Evolutionary conservation across 2,797 vertebrate genomes (phyloP).

Genomic region (Bradypus variegatus): DNA sequence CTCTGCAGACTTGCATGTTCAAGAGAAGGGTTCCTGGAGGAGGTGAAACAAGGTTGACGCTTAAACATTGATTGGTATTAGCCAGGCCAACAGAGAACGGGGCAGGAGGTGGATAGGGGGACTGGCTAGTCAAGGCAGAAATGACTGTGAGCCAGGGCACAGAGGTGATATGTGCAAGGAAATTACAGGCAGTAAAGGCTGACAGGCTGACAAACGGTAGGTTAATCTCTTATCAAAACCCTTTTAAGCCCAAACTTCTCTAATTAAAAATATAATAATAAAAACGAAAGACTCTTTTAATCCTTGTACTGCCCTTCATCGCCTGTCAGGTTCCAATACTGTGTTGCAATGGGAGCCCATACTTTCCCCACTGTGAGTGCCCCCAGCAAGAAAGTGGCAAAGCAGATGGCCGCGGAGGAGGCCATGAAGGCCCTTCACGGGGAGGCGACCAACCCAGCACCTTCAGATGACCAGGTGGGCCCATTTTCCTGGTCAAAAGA

Average conservation of each 20-base stretch:
- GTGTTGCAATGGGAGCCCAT: conserved; percentile 87
- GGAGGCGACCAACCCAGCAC: conserved; percentile 58
- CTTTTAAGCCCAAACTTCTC: background rate
- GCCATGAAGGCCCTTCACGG: conserved; percentile 89
- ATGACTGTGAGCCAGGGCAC: background rate
- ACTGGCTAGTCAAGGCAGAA: background rate
- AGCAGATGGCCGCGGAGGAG: conserved; percentile 93
- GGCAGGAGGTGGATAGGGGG: background rate
- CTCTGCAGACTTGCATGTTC: background rate
- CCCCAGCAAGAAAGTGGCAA: conserved; percentile 94
- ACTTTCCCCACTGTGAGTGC: conserved; percentile 87
- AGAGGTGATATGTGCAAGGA: background rate
- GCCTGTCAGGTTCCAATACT: conserved; percentile 88
- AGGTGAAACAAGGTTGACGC: background rate
- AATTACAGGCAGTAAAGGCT: background rate
- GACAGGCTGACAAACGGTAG: background rate
- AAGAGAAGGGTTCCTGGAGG: background rate
- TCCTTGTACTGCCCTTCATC: background rate
- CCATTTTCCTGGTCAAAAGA: background rate
- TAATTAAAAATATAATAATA: too few relatives aligned
- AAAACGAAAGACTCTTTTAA: too few relatives aligned
- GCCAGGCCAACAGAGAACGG: background rate
- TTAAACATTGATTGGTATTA: background rate
- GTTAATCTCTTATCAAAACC: accelerated
- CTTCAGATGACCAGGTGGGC: conserved; percentile 78